Conservation (phyloP, 2,797 vertebrate genomes). For the Neosalanx taihuensis region DNA sequence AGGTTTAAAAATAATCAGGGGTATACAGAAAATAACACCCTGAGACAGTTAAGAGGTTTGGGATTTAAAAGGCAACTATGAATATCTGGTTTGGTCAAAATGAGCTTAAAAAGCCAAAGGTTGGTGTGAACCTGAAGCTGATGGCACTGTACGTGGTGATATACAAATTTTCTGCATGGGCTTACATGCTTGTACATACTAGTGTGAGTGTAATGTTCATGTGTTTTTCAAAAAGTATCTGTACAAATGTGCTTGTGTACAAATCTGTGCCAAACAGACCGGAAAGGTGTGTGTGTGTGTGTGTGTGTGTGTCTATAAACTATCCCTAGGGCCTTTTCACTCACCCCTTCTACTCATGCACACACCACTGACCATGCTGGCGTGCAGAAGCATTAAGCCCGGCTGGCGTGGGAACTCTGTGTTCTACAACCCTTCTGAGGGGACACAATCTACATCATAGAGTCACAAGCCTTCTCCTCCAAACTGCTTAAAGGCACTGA, state of each 20-base stretch:
- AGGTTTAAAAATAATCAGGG: neutral
- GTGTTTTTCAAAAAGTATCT: neutral
- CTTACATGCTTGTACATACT: neutral
- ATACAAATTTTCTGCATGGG: neutral
- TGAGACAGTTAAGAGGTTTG: slow-evolving; percentile 9
- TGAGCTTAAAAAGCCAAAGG: slow-evolving; percentile 10
- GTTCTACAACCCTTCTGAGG: slow-evolving; percentile 39
- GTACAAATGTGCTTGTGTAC: neutral
- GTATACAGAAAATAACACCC: slow-evolving; percentile 1
- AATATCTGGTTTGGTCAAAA: slow-evolving; percentile 16
- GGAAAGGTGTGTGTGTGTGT: slow-evolving; percentile 2
- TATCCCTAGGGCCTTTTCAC: slow-evolving; percentile 26
- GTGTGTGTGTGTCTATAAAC: slow-evolving; percentile 17
- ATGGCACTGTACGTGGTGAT: neutral
- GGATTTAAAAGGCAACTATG: slow-evolving; percentile 2
- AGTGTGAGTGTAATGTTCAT: neutral
- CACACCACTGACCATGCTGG: slow-evolving; percentile 28
- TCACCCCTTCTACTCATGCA: slow-evolving; percentile 26
- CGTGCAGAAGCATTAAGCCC: slow-evolving; percentile 32
- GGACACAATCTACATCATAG: neutral
- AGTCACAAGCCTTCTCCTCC: slow-evolving; percentile 9
- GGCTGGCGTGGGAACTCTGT: slow-evolving; percentile 47
- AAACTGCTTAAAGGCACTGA: slow-evolving; percentile 34
- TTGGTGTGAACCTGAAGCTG: neutral
- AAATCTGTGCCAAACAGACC: slow-evolving; percentile 4